Evolutionary conservation across 2,113 vertebrate genomes (phyloP), one percentile per base, ranked within the genome.

Genomic region (Podarcis raffonei): DNA sequence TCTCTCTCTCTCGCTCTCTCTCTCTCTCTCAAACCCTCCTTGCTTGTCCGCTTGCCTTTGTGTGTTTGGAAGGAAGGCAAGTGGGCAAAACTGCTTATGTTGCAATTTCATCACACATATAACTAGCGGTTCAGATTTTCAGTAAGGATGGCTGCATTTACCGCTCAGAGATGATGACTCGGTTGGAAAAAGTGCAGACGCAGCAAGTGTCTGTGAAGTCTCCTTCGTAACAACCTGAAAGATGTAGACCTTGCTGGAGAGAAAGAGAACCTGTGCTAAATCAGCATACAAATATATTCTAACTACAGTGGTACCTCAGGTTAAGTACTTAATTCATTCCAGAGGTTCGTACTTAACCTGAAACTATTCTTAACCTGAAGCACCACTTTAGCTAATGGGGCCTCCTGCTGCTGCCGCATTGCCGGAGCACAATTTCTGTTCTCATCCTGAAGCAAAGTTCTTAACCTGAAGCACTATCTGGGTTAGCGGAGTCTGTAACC

Each of bases 31-130:
- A 96, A 74, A 96, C 94, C 48, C 8, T 9, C 48, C 48, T 48
- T 27, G 90, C 92, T 96, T 96, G 93, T 89, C 90, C 94, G 90
- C 87, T 92, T 93, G 68, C 86, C 57, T 74, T 91, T 93, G 84
- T 90, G 83, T 91, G 89, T 85, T 39, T 86, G 94, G 90, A 94
- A 87, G 90, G 90, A 94, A 90, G 88, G 89, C 2, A 57, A 91
- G 87, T 86, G 83, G 94, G 90, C 89, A 95, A 62, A 62, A 93
- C 92, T 78, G 92, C 86, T 94, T 93, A 91, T 81, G 80, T 80
- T 93, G 92, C 92, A 93, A 91, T 92, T 94, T 92, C 88, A 85
- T 89, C 86, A 88, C 65, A 89, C 87, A 84, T 88, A 91, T 89
- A 94, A 95, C 90, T 83, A 93, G 89, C 2, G 83, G 83, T 91